Percentiles rank a stretch among this genome's conserved stretches.
phyloP scores from a whole-genome alignment of 2,888 invertebrate species.

The Cinara cedri region DNA sequence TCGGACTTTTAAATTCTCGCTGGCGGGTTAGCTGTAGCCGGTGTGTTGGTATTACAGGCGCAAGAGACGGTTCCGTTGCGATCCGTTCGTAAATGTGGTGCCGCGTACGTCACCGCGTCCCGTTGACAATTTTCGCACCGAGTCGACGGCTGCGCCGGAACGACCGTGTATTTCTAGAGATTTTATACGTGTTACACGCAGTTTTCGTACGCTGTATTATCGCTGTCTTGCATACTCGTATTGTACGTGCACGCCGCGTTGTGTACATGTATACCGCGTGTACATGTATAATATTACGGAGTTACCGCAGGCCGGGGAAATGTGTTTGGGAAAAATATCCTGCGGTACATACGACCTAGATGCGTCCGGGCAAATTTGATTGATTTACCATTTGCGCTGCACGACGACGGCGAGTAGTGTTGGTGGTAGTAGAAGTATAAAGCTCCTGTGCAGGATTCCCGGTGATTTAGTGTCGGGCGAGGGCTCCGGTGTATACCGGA shows the following conservation, averaged over 20 bases:
- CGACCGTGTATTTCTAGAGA: not conserved
- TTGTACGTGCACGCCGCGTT: too few species aligned
- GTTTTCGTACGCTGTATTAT: too few species aligned
- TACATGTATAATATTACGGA: not conserved
- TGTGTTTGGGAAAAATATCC: constrained; percentile 13
- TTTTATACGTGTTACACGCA: not conserved
- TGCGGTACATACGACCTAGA: not conserved
- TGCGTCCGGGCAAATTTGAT: constrained; percentile 27
- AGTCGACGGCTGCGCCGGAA: too few species aligned
- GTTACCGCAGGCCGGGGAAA: not conserved
- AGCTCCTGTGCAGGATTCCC: not conserved
- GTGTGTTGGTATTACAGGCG: too few species aligned
- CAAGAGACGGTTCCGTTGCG: too few species aligned
- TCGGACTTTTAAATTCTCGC: too few species aligned
- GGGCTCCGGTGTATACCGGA: constrained; percentile 16
- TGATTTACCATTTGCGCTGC: constrained; percentile 36
- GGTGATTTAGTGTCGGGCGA: constrained; percentile 39
- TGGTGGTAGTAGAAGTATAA: not conserved
- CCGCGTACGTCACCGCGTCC: too few species aligned
- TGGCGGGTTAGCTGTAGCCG: too few species aligned
- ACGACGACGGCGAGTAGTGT: not conserved
- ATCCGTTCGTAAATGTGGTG: too few species aligned
- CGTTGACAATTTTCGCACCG: too few species aligned
- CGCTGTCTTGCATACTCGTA: too few species aligned
- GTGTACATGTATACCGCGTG: not conserved